phyloP scores from a whole-genome alignment of 2,888 invertebrate species.

The Macaria notata region DNA sequence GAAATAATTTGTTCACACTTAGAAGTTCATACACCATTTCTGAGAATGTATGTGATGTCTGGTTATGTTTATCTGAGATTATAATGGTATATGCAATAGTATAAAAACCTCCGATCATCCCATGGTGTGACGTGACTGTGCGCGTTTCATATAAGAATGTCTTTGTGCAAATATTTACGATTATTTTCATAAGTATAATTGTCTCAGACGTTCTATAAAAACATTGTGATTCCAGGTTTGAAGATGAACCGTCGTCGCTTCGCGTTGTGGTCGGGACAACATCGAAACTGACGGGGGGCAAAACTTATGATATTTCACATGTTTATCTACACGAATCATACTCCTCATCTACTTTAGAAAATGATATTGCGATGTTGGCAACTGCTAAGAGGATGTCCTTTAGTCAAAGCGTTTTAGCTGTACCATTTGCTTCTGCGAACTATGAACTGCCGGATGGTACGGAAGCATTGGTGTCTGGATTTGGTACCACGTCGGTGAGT shows the following conservation, averaged over 20 bases:
- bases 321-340: conserved; percentile 57
- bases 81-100: too few relatives aligned
- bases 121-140: too few relatives aligned
- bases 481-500: conserved; percentile 59
- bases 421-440: conserved; percentile 48
- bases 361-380: conserved; percentile 65
- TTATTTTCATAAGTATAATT: too few relatives aligned
- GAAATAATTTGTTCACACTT: too few relatives aligned
- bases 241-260: conserved; percentile 43
- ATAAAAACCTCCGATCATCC: too few relatives aligned
- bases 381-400: conserved; percentile 51
- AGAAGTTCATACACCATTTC: too few relatives aligned
- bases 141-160: too few relatives aligned
- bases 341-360: conserved; percentile 48
- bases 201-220: too few relatives aligned
- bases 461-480: conserved; percentile 69
- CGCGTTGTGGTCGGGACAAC: conserved; percentile 60
- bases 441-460: conserved; percentile 50
- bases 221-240: conserved; percentile 46
- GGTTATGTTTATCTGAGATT: too few relatives aligned
- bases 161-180: too few relatives aligned
- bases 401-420: conserved; percentile 43
- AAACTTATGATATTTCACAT: conserved; percentile 47
- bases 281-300: conserved; percentile 56
- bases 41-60: too few relatives aligned